Evolutionary conservation across 2,888 invertebrate species (phyloP), one percentile per base, ranked within the genome.

Genomic region (Tribolium freemani): DNA sequence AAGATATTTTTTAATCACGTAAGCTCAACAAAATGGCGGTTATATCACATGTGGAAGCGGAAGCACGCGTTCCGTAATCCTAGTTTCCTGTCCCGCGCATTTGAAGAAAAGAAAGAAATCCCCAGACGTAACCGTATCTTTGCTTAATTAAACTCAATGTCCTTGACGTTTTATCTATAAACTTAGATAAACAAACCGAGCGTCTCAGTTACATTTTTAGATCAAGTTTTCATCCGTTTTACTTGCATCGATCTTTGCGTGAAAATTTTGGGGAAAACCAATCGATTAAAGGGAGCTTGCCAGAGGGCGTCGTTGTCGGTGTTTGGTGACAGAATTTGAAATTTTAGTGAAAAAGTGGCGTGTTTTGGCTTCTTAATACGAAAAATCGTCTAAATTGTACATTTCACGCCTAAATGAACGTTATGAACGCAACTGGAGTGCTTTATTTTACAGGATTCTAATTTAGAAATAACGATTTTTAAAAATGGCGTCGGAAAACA

Each of bases 21-120:
- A 10, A 13, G 8, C 57, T 21, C 1, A 20, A 66, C 30, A 66
- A 66, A 66, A 66, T 66, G 66, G 56, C 66, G 46, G 56, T n/a
- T 6, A 6, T 21, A 38, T 53, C 56, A 53, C 20, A 54, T 46
- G 53, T 53, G 10, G 13, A n/a, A 64, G 11, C 54, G 56, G 54
- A 66, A 51, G 50, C 46, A 9, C 46, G 20, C 30, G n/a, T 10
- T 10, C 26, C 26, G 26, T 26, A 26, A 26, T 44, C 44, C 13
- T 30, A 45, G 20, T 5, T 30, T 58, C 45, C 45, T 45, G 58
- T 9, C 4, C 16, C 45, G 38, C 31, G 54, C 13, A 30, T 26
- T 31, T 8, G 10, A 31, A 54, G 10, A 8, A 11, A n/a, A n/a
- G n/a, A n/a, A n/a, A n/a, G n/a, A 54, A 21, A 21, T 11, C 0